Conservation (phyloP, 2,113 vertebrate species). For the Ginglymostoma cirratum region DNA sequence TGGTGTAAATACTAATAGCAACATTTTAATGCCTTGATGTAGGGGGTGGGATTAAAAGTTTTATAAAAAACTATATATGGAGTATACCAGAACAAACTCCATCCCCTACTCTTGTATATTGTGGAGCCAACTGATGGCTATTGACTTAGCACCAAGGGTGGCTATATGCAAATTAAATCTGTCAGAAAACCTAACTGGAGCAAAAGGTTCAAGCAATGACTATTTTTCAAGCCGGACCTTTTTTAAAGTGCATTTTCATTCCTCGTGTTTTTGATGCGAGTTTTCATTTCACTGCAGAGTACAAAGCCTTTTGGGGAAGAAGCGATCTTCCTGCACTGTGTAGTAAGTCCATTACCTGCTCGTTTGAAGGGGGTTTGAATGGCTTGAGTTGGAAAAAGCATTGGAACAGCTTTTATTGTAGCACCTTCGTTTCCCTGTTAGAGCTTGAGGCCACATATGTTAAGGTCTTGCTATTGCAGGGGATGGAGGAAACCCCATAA, state of each 20-base stretch:
- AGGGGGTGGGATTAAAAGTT: not conserved
- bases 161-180: not conserved
- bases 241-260: not conserved
- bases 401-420: not conserved
- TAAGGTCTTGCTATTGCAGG: not conserved
- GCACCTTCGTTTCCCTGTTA: not conserved
- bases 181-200: not conserved
- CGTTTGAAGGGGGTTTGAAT: not conserved
- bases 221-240: not conserved
- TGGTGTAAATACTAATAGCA: constrained; percentile 26
- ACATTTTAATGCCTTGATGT: not conserved
- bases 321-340: not conserved
- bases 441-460: not conserved
- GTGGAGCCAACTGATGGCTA: not conserved
- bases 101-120: not conserved
- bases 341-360: not conserved
- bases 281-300: not conserved
- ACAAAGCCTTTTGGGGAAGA: too few species aligned
- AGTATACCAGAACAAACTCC: too few species aligned
- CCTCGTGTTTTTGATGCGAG: not conserved
- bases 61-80: not conserved
- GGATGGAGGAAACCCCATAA: not conserved
- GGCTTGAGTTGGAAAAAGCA: not conserved
- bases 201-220: not conserved
- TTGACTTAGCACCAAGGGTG: not conserved